A percentile compares a stretch with the other conserved stretches of the same genome.
These are phyloP conservation scores for Micronisus gabar DNA, from an alignment of 2,113 vertebrate genomes.

Conservation along the genomic window DNA sequence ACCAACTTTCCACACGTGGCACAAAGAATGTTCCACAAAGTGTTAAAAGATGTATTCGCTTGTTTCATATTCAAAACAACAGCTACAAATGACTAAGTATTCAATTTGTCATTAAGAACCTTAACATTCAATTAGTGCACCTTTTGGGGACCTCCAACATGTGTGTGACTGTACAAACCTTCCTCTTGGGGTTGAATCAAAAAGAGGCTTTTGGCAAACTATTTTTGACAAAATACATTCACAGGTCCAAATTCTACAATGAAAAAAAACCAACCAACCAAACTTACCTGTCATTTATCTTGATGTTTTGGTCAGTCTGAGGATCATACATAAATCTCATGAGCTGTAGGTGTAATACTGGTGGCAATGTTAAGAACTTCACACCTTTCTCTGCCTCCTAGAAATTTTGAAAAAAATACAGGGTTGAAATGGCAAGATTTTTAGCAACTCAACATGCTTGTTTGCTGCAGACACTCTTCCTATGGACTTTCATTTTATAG, in stretches of 20 bases:
- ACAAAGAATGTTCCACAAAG: not conserved
- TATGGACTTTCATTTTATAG: not conserved
- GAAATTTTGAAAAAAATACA: not conserved
- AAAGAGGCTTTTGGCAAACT: not conserved
- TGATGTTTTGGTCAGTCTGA: constrained; percentile 99
- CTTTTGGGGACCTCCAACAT: not conserved
- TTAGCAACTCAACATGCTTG: not conserved
- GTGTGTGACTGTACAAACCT: not conserved
- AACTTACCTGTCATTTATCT: constrained; percentile 95
- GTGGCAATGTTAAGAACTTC: constrained; percentile 95
- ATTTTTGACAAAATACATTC: not conserved
- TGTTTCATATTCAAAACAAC: not conserved
- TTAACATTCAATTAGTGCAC: not conserved
- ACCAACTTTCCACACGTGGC: not conserved
- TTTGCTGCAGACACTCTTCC: not conserved
- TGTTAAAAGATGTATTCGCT: not conserved
- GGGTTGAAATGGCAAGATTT: not conserved
- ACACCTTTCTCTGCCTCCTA: constrained; percentile 98
- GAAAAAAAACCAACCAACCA: not conserved
- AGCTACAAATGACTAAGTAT: not conserved
- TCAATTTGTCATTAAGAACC: not conserved
- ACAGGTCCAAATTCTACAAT: not conserved
- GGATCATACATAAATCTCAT: constrained; percentile 99
- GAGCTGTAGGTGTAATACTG: constrained; percentile 95
- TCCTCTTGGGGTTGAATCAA: not conserved